A percentile compares a stretch with the other conserved stretches of the same genome.
These are phyloP conservation scores for Protaetia brevitarsis DNA, from an alignment of 1,140 invertebrate species.

Conservation along the genomic window DNA sequence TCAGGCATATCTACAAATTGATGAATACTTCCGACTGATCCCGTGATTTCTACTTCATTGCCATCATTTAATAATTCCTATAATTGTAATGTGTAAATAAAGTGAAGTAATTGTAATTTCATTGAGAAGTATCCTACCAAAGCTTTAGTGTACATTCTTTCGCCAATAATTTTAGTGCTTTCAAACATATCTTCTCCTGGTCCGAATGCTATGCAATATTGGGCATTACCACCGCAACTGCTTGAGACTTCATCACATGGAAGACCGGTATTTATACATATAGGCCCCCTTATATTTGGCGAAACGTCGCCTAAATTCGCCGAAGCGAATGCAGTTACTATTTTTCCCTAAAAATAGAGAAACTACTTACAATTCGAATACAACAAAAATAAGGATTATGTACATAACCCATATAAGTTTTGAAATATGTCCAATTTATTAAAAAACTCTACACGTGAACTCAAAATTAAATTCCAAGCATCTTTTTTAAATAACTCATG, in stretches of 20 bases:
- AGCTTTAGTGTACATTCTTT: conserved; percentile 71
- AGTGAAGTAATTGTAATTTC: too few species aligned
- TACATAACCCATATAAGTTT: too few species aligned
- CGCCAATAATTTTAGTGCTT: conserved; percentile 85
- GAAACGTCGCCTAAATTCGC: conserved; percentile 90
- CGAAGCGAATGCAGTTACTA: conserved; percentile 91
- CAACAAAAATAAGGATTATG: too few species aligned
- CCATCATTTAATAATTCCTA: conserved; percentile 56
- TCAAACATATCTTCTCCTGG: conserved; percentile 87
- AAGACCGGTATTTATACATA: conserved; percentile 72
- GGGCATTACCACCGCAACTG: conserved; percentile 68
- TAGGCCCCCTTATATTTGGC: conserved; percentile 81
- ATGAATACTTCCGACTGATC: conserved; percentile 70
- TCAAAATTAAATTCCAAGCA: too few species aligned
- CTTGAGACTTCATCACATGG: conserved; percentile 72
- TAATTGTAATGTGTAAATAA: too few species aligned
- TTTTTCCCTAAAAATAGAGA: conserved; percentile 73
- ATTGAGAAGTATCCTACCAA: too few species aligned
- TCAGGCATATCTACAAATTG: conserved; percentile 84
- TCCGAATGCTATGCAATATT: conserved; percentile 83
- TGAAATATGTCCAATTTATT: too few species aligned
- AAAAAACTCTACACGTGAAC: too few species aligned
- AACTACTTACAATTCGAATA: too few species aligned
- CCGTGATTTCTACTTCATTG: conserved; percentile 62
- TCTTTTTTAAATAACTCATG: too few species aligned